A percentile compares a stretch with the other conserved stretches of the same genome.
Evolutionary conservation across 2,797 vertebrate genomes (phyloP).

Genomic region (Graptemys geographica): DNA sequence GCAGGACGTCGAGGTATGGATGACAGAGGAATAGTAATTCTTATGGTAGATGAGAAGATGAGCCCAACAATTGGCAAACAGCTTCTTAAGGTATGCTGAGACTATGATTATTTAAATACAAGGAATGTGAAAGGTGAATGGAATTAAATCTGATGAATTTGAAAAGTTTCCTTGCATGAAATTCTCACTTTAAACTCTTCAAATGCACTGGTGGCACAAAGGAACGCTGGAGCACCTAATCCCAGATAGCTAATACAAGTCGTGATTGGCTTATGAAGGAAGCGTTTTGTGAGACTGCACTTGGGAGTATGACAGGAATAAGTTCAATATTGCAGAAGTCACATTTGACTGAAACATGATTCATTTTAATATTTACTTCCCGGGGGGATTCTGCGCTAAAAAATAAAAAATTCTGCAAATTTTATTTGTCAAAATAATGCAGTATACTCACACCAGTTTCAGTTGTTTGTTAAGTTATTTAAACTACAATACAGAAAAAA

Average conservation of each 20-base stretch:
- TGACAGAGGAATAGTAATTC: slow-evolving; percentile 97
- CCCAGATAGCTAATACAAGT: not conserved
- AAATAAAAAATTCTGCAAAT: too few species aligned
- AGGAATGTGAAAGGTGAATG: not conserved
- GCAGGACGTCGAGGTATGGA: slow-evolving; percentile 99
- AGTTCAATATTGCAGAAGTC: not conserved
- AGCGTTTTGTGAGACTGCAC: not conserved
- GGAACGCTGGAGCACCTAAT: not conserved
- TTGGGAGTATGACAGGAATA: not conserved
- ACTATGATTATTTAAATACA: not conserved
- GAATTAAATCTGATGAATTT: not conserved
- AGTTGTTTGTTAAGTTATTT: too few species aligned
- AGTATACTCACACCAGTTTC: too few species aligned
- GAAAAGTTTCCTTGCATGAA: not conserved
- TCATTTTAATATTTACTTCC: not conserved
- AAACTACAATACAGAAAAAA: too few species aligned
- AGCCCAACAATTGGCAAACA: slow-evolving; percentile 96
- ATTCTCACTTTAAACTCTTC: not conserved
- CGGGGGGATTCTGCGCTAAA: too few species aligned
- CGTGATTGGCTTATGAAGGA: not conserved
- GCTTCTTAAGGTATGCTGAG: slow-evolving; percentile 91
- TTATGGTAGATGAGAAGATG: slow-evolving; percentile 99
- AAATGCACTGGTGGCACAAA: not conserved
- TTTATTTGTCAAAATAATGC: too few species aligned
- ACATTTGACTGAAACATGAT: not conserved